These are phyloP conservation scores for Muscina levida DNA, from an alignment of 2,888 invertebrate species.

Conservation along the genomic window DNA sequence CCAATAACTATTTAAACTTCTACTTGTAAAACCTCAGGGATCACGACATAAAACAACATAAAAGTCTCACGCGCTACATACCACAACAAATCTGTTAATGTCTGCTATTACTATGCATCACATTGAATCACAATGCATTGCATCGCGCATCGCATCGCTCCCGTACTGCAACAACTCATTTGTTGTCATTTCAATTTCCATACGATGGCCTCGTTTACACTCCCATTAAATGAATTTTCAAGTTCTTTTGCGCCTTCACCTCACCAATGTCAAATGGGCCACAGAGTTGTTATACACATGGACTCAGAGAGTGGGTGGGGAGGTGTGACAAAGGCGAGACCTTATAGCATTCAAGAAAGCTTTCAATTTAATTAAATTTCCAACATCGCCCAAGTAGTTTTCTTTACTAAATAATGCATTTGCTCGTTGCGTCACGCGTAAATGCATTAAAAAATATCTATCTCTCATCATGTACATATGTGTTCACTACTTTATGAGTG, in stretches of 20 bases:
- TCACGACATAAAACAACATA: background rate
- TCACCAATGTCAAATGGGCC: constrained; percentile 9
- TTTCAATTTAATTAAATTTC: constrained; percentile 64
- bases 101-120: background rate
- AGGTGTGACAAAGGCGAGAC: background rate
- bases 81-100: background rate
- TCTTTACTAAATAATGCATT: constrained; percentile 39
- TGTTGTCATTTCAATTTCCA: background rate
- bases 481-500: constrained; percentile 8
- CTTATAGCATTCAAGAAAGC: constrained; percentile 48
- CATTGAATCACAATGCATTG: background rate
- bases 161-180: no score
- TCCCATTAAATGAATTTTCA: constrained; percentile 24
- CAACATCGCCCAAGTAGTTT: constrained; percentile 51
- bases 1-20: background rate
- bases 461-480: constrained; percentile 30
- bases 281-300: background rate
- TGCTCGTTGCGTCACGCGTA: constrained; percentile 32
- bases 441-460: constrained; percentile 55
- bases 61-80: background rate
- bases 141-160: no score
- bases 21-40: background rate
- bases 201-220: background rate
- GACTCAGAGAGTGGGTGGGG: no score
- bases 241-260: constrained; percentile 9